These are phyloP conservation scores for Falco cherrug DNA, from an alignment of 2,797 vertebrate genomes.

Conservation along the genomic window DNA sequence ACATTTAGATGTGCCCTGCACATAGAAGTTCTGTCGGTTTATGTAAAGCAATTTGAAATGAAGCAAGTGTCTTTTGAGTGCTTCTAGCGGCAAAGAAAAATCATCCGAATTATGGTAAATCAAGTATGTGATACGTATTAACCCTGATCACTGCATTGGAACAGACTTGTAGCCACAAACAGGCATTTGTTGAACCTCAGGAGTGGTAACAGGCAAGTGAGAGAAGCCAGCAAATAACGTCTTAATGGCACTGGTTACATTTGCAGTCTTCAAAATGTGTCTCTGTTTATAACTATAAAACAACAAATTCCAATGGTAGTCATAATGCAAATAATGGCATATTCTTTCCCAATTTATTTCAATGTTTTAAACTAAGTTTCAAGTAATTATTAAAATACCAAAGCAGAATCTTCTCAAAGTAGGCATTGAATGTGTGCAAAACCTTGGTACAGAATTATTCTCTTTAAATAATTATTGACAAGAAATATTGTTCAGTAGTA, in stretches of 20 bases:
- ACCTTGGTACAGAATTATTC: not conserved
- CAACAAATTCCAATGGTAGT: not conserved
- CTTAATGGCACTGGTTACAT: not conserved
- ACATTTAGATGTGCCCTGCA: not conserved
- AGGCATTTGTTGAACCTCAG: not conserved
- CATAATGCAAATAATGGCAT: not conserved
- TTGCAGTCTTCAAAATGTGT: not conserved
- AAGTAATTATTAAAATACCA: not conserved
- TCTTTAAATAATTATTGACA: not conserved
- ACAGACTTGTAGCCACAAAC: not conserved
- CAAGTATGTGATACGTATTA: not conserved
- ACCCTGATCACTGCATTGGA: not conserved
- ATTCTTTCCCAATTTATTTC: not conserved
- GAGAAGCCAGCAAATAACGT: not conserved
- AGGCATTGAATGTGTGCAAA: not conserved
- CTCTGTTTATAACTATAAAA: not conserved
- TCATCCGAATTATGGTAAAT: not conserved
- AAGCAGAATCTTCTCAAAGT: not conserved
- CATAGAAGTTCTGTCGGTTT: not conserved
- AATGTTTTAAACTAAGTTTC: not conserved
- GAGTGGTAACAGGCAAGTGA: not conserved
- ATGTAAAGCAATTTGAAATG: not conserved
- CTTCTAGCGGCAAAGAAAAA: not conserved
- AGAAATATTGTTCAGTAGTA: not conserved
- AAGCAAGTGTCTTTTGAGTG: not conserved